phyloP scores from a whole-genome alignment of 2,888 invertebrate genomes.

The Eledona agricola region DNA sequence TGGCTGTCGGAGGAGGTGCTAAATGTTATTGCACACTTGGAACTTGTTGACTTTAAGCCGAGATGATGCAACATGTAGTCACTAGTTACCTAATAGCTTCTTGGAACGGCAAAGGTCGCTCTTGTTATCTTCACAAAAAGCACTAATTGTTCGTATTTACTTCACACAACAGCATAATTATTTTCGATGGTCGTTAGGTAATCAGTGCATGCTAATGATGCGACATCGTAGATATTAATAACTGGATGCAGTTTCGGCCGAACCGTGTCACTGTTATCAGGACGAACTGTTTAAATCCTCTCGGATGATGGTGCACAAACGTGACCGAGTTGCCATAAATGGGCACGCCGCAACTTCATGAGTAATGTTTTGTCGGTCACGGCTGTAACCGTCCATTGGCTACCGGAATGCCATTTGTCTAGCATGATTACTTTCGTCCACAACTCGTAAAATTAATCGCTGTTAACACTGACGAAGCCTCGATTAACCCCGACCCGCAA shows the following conservation, averaged over 20 bases:
- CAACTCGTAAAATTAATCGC: slow-evolving; percentile 8
- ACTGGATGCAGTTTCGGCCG: too few species aligned
- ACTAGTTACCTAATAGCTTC: slow-evolving; percentile 9
- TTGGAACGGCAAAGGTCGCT: slow-evolving; percentile 1
- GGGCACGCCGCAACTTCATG: slow-evolving; percentile 18
- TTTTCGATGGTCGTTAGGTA: slow-evolving; percentile 8
- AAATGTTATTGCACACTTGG: slow-evolving; percentile 2
- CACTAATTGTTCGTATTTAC: not conserved
- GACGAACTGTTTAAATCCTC: slow-evolving; percentile 12
- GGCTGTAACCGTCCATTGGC: slow-evolving; percentile 14
- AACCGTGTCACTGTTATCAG: slow-evolving; percentile 13
- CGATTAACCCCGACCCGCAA: slow-evolving; percentile 15
- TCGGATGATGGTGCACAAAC: slow-evolving; percentile 10
- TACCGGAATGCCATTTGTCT: slow-evolving; percentile 16
- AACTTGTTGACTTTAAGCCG: not conserved
- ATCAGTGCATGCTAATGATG: too few species aligned
- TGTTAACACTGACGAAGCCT: slow-evolving; percentile 9
- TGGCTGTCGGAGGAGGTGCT: not conserved
- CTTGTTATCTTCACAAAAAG: not conserved
- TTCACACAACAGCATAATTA: too few species aligned
- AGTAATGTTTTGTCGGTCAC: slow-evolving; percentile 25
- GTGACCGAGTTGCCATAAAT: slow-evolving; percentile 17
- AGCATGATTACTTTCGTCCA: slow-evolving; percentile 8
- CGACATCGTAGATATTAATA: too few species aligned
- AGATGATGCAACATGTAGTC: slow-evolving; percentile 2